Evolutionary conservation across 2,888 invertebrate genomes (phyloP), one percentile per base, ranked within the genome.

Genomic region (Calliphora vomitoria): DNA sequence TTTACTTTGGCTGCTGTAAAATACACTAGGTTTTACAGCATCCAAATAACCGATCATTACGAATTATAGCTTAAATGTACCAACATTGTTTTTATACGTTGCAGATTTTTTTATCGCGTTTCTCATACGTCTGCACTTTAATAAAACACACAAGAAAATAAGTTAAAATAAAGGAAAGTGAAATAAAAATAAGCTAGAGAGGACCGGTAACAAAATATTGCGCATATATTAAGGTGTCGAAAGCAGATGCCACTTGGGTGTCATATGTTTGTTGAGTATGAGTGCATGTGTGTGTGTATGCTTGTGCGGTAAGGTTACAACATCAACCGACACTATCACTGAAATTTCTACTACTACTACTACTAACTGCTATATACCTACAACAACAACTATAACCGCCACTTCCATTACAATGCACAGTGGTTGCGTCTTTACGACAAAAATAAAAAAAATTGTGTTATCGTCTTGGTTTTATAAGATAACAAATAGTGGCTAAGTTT

Each of bases 171-270:
- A 66, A 72, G 8, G 15, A 71, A 76, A 75, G 6, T 53, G 41
- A 78, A 55, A 55, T 35, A 18, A 53, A 62, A 72, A 81, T 66
- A 82, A 55, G 58, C 35, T 64, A 83, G 18, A 68, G 41, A 66
- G 35, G 18, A 84, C 66, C 82, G n/a, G 78, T 18, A 68, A 44
- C 68, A 78, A 87, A 79, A 87, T 87, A 85, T 53, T 75, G 55
- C 74, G 64, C 79, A 85, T 87, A 87, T 75, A 85, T 87, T 85
- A 87, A 87, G 85, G 87, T 87, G 85, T 87, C 82, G 85, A 87
- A 85, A 87, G 87, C 85, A 87, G 87, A 87, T 85, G 87, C 85
- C 87, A 79, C 85, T 87, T 85, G 85, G 82, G 41, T 79, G 82
- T 69, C 64, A 79, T 71, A 71, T 80, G 71, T 53, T 18, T 35